Evolutionary conservation across 1,140 invertebrate genomes (phyloP).

Genomic region (Dreissena polymorpha): DNA sequence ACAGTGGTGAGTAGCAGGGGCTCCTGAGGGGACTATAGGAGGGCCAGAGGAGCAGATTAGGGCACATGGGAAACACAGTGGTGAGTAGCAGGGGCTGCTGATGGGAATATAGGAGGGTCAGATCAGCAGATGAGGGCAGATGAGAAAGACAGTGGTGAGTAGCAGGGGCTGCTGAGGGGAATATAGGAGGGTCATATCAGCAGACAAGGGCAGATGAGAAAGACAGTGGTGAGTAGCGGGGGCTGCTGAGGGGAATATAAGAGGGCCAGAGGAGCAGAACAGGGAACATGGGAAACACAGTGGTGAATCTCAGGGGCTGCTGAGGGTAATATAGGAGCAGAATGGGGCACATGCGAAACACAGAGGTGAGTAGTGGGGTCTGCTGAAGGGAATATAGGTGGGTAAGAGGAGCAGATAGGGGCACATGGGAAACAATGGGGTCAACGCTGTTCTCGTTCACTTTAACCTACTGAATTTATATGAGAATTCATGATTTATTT

Average conservation of each 20-base stretch:
- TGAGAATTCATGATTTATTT: too few species aligned
- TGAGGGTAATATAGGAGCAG: constrained; percentile 1
- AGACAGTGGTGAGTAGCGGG: too few species aligned
- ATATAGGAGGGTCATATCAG: constrained; percentile 36
- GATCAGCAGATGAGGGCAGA: too few species aligned
- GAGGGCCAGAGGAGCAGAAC: constrained; percentile 29
- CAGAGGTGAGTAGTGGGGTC: too few species aligned
- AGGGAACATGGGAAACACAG: too few species aligned
- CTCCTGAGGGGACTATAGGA: constrained; percentile 25
- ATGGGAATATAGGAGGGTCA: constrained; percentile 40
- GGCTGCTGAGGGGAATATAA: constrained; percentile 14
- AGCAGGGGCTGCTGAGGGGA: constrained; percentile 23
- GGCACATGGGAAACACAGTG: too few species aligned
- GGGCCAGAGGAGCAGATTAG: constrained; percentile 2
- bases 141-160: background rate
- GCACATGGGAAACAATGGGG: constrained; percentile 9
- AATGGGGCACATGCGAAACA: constrained; percentile 21
- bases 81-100: constrained; percentile 7
- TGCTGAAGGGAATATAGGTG: constrained; percentile 1
- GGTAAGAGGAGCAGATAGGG: constrained; percentile 22
- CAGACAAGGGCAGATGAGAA: too few species aligned
- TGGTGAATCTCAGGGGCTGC: too few species aligned
- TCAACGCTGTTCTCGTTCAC: too few species aligned
- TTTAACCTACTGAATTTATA: too few species aligned
- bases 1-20: background rate